These are phyloP conservation scores for Neelides folsomi DNA, from an alignment of 2,888 invertebrate genomes.

Conservation along the genomic window DNA sequence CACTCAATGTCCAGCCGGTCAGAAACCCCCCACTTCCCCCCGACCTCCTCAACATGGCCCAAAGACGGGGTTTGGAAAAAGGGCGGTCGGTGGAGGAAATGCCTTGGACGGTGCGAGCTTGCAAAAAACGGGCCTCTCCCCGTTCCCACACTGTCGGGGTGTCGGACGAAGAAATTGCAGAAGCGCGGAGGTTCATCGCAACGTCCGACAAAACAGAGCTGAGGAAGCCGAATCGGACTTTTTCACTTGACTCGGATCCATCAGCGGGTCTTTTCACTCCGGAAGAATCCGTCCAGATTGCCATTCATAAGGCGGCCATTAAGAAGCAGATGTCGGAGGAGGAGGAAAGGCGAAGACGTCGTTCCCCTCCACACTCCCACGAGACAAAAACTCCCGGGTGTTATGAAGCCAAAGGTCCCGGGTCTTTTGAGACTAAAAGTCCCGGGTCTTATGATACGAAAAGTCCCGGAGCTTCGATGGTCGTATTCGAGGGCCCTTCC, in stretches of 20 bases:
- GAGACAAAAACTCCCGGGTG: conserved; percentile 17
- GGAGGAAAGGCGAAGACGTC: conserved; percentile 33
- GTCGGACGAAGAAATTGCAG: conserved; percentile 62
- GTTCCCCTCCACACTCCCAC: neutral
- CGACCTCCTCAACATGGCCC: conserved; percentile 4
- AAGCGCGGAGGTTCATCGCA: conserved; percentile 58
- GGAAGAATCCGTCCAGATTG: conserved; percentile 38
- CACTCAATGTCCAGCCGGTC: neutral
- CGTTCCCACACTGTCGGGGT: conserved; percentile 68
- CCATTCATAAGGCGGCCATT: conserved; percentile 39
- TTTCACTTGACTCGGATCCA: conserved; percentile 35
- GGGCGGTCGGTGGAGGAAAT: conserved; percentile 7
- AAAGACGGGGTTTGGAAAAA: neutral
- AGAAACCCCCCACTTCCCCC: conserved; percentile 2
- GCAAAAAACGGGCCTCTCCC: conserved; percentile 39
- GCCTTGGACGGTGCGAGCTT: conserved; percentile 35
- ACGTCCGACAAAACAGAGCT: too few species aligned
- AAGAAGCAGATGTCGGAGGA: conserved; percentile 39
- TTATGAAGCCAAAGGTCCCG: conserved; percentile 25
- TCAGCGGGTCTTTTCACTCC: conserved; percentile 37
- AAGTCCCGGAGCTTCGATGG: neutral
- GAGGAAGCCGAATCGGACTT: conserved; percentile 31
- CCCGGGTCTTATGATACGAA: neutral
- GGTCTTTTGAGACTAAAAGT: too few species aligned
- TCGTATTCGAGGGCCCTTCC: too few species aligned